These are phyloP conservation scores for Haemorhous mexicanus DNA, from an alignment of 2,113 vertebrate species.

Conservation along the genomic window DNA sequence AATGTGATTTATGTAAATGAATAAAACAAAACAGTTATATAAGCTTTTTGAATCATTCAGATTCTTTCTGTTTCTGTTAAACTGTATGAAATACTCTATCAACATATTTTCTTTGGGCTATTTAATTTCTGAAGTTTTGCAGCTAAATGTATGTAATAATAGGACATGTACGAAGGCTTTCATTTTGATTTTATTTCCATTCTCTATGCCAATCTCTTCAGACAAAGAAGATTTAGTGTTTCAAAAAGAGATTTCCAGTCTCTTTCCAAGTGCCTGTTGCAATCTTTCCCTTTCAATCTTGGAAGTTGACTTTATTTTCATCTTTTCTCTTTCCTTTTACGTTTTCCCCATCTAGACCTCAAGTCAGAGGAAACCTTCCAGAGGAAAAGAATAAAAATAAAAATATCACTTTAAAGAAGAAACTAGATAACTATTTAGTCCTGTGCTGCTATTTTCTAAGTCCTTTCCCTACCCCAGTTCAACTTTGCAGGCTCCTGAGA, in stretches of 20 bases:
- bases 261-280: slow-evolving; percentile 40
- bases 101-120: slow-evolving; percentile 55
- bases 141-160: slow-evolving; percentile 68
- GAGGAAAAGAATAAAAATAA: not conserved
- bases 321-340: not conserved
- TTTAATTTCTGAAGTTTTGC: slow-evolving; percentile 66
- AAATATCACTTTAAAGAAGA: not conserved
- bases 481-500: not conserved
- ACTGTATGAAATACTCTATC: slow-evolving; percentile 52
- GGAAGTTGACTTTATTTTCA: not conserved
- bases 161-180: slow-evolving; percentile 61
- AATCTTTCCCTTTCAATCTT: slow-evolving; percentile 9
- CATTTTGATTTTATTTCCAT: slow-evolving; percentile 65
- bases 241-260: slow-evolving; percentile 57
- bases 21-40: slow-evolving; percentile 77
- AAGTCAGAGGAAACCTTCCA: not conserved
- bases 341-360: not conserved
- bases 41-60: slow-evolving; percentile 74
- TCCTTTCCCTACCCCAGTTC: not conserved
- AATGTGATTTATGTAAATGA: slow-evolving; percentile 82
- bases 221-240: slow-evolving; percentile 60
- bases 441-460: not conserved
- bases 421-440: not conserved
- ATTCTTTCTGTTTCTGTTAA: slow-evolving; percentile 63
- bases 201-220: slow-evolving; percentile 55